These are phyloP conservation scores for Valencia hispanica DNA, from an alignment of 2,797 vertebrate species.

Conservation along the genomic window DNA sequence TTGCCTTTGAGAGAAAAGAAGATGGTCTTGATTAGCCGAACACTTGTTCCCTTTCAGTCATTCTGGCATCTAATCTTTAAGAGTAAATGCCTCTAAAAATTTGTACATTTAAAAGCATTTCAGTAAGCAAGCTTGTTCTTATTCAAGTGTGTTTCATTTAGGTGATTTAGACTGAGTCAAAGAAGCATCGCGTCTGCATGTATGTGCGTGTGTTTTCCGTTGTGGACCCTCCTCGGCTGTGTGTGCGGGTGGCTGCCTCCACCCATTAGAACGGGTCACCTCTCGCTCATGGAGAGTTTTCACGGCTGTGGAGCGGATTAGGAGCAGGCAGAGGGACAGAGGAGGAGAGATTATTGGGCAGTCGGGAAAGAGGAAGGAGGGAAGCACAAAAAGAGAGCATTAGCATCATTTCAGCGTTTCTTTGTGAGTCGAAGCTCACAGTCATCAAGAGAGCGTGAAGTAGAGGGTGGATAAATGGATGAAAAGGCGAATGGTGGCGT, in stretches of 20 bases:
- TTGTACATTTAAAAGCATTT: not conserved
- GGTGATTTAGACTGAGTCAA: conserved; percentile 13
- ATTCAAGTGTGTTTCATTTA: conserved; percentile 3
- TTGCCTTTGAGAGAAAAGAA: not conserved
- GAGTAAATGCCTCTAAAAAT: not conserved
- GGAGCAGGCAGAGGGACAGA: conserved; percentile 40
- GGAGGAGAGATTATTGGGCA: conserved; percentile 52
- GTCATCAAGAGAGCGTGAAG: conserved; percentile 45
- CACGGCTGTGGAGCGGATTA: conserved; percentile 80
- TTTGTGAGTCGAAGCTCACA: conserved; percentile 51
- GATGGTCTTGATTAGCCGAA: not conserved
- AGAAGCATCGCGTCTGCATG: conserved; percentile 16
- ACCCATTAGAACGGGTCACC: conserved; percentile 78
- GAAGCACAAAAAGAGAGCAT: conserved; percentile 49
- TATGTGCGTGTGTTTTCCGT: conserved; percentile 47
- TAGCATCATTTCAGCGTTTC: conserved; percentile 62
- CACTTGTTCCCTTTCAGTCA: not conserved
- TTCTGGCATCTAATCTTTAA: not conserved
- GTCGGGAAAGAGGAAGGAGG: conserved; percentile 49
- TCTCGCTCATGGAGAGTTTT: conserved; percentile 78
- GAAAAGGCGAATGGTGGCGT: conserved; percentile 47
- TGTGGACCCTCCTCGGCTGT: conserved; percentile 54
- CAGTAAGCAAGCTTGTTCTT: not conserved
- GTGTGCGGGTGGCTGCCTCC: conserved; percentile 70
- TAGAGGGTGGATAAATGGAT: conserved; percentile 52